Percentiles rank a stretch among this genome's conserved stretches.
Conservation (phyloP, 2,888 invertebrate species). For the Agriotes lineatus region DNA sequence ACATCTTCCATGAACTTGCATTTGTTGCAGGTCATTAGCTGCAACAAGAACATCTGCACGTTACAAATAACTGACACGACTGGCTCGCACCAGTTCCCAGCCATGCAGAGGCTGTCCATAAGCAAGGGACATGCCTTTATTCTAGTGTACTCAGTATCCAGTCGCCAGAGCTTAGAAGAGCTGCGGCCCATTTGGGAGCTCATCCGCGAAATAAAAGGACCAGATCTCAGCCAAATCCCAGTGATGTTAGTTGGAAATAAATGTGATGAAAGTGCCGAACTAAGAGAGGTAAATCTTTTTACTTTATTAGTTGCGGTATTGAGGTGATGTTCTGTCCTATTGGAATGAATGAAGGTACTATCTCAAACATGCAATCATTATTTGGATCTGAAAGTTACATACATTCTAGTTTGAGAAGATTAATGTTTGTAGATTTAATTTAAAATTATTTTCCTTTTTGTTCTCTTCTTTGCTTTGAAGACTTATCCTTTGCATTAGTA, state of each 20-base stretch:
- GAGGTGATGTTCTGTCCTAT: neutral
- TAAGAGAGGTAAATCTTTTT: slow-evolving; percentile 78
- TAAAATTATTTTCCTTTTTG: too few species aligned
- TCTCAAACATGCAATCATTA: too few species aligned
- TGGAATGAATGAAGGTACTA: neutral
- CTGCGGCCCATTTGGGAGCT: slow-evolving; percentile 94
- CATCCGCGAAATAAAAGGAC: slow-evolving; percentile 80
- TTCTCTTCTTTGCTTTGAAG: too few species aligned
- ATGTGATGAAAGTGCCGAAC: slow-evolving; percentile 93
- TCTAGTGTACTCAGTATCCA: slow-evolving; percentile 96
- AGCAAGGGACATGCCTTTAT: slow-evolving; percentile 99
- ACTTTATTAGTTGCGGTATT: neutral
- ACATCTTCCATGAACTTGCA: too few species aligned
- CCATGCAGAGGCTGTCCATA: slow-evolving; percentile 98
- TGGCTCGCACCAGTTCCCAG: slow-evolving; percentile 99
- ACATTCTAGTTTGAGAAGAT: too few species aligned
- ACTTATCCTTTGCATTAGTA: too few species aligned
- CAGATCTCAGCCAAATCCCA: slow-evolving; percentile 89
- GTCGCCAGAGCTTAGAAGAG: slow-evolving; percentile 94
- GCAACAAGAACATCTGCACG: slow-evolving; percentile 99
- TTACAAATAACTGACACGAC: slow-evolving; percentile 99
- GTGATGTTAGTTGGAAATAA: slow-evolving; percentile 99
- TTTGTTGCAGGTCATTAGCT: slow-evolving; percentile 96
- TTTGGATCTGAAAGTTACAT: too few species aligned
- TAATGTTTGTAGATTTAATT: neutral